Evolutionary conservation across 2,797 vertebrate species (phyloP).

Genomic region (Crenuchus spilurus): DNA sequence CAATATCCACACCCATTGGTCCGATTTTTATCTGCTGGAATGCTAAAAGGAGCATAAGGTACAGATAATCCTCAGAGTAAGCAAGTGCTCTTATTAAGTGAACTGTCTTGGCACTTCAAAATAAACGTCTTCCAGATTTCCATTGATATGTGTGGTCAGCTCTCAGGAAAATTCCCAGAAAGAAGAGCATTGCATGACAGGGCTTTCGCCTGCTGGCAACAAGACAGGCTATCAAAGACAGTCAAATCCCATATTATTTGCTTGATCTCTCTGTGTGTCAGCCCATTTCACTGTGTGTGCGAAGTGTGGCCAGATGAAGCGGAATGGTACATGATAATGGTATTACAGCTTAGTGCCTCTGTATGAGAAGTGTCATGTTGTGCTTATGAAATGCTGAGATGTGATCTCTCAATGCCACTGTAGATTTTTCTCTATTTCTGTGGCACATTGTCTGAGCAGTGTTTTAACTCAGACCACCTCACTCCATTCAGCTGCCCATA

Average conservation of each 20-base stretch:
- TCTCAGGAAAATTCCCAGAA: background rate
- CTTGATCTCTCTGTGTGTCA: conserved; percentile 22
- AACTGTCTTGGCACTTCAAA: background rate
- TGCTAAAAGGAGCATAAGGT: background rate
- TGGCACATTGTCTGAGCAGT: conserved; percentile 35
- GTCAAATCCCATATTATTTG: conserved; percentile 21
- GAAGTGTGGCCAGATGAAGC: conserved; percentile 13
- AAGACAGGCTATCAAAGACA: conserved; percentile 21
- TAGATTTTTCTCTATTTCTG: conserved; percentile 27
- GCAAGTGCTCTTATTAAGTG: background rate
- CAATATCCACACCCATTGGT: background rate
- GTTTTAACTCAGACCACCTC: conserved; percentile 52
- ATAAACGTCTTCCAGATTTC: background rate
- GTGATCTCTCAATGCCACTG: conserved; percentile 40
- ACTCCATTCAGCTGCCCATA: conserved; percentile 38
- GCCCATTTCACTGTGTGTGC: conserved; percentile 2
- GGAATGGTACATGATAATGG: conserved; percentile 37
- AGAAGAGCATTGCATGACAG: background rate
- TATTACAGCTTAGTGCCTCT: conserved; percentile 35
- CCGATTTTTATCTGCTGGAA: background rate
- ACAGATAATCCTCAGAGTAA: conserved; percentile 5
- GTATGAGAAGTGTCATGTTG: conserved; percentile 20
- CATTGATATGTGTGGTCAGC: background rate
- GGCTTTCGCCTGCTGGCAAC: conserved; percentile 11
- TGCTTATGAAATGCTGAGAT: conserved; percentile 42